Base-by-base conservation (phyloP, 2,888 invertebrate species). In the Drosophila pullipes region DNA sequence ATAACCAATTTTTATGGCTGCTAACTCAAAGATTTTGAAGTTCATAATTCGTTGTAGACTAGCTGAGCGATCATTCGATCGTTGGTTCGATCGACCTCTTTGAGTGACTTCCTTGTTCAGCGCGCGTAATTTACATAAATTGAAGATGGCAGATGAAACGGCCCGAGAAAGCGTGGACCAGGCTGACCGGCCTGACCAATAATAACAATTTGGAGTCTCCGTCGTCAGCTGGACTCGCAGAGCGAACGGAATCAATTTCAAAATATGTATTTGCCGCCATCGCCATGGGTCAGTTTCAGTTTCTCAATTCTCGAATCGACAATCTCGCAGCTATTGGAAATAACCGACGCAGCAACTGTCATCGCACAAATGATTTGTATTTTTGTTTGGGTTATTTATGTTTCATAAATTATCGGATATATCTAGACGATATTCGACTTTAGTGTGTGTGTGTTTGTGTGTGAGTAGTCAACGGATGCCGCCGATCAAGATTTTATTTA, bases 331-430 rank as follows among this genome's bases (percentile, higher is more conserved):
- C 74, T 69, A 78, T 76, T 78, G 83, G 63, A 72, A 76, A 74
- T 62, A 80, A 77, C 69, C 81, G 79, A 82, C 83, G 83, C 81
- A 80, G 79, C 82, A 83, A 91, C 93, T 91, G 92, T 93, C 93
- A 91, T 84, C 92, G 85, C 82, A 89, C 87, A 90, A 92, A 92
- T 92, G 93, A 92, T 93, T 92, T 93, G 92, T 93, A 89, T 91
- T 91, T 93, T 85, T 85, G 84, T 91, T 91, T 90, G 83, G 77
- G 81, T 92, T 91, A 92, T 92, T 91, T 92, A 92, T 92, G 89
- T 91, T 93, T 92, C 91, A 93, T 92, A 93, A 93, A 92, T 92
- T 92, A 93, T 92, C 86, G 90, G 90, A 88, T 92, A 88, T 87
- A 81, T 89, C 70, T 86, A 76, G 74, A 74, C 73, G 74, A 72